These are phyloP conservation scores for Chiridota heheva DNA, from an alignment of 35 echinoderm and acorn worm species.

Conservation along the genomic window DNA sequence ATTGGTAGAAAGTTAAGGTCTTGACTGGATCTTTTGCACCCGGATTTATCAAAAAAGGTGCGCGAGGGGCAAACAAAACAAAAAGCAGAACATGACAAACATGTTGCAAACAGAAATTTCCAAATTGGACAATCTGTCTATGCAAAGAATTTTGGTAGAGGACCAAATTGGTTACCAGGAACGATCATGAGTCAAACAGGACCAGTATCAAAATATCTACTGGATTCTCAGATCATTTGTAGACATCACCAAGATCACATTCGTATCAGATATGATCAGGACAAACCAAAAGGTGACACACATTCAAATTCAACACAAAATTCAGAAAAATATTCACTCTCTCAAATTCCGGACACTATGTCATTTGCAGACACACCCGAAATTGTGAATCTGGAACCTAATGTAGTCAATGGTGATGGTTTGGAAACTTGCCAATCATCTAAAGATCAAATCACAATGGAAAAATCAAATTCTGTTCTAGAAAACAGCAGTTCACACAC, in stretches of 20 bases:
- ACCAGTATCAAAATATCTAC: not conserved
- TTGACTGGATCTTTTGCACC: not conserved
- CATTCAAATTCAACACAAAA: not conserved
- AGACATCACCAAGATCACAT: not conserved
- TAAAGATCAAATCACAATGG: too few relatives aligned
- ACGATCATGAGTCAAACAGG: not conserved
- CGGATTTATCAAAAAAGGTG: not conserved
- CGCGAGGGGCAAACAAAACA: constrained; percentile 13
- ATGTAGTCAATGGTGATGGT: not conserved
- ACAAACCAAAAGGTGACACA: not conserved
- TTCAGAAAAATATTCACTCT: not conserved
- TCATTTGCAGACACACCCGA: not conserved
- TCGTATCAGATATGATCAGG: not conserved
- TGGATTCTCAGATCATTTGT: not conserved
- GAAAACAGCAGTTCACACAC: too few relatives aligned
- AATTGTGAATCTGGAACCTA: not conserved
- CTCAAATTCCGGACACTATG: not conserved
- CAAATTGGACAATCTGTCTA: constrained; percentile 18
- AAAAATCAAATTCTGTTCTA: not conserved
- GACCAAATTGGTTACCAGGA: not conserved
- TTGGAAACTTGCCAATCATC: too few relatives aligned
- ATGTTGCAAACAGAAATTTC: not conserved
- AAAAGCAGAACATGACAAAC: constrained; percentile 34
- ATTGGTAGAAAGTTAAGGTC: constrained; percentile 3
- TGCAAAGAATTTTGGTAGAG: constrained; percentile 26